Evolutionary conservation across 1,140 invertebrate species (phyloP), one percentile per base, ranked within the genome.

Genomic region (Parapsyche elsis): DNA sequence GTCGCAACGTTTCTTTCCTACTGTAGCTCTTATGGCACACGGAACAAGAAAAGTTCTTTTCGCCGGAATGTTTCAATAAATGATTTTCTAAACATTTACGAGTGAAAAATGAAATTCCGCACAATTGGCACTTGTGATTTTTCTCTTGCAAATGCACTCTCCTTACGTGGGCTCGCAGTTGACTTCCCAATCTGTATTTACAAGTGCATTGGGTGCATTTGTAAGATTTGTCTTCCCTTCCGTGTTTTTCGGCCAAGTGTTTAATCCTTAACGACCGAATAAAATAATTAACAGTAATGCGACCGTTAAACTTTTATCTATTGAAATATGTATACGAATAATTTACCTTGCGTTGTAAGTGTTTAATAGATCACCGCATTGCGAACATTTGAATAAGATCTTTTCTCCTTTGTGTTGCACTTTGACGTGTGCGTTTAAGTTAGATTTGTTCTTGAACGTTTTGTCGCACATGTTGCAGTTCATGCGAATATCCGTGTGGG

Each of bases 1-100:
- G 91, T 64, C 93, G 95, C 87, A 91, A 81, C 9, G 88, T 88
- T 46, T 85, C 85, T 64, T 86, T 85, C 5, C 84, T 83, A 14
- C 84, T 84, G 44, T 85, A 90, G 0, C 84, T 84, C 81, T 90
- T 88, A n/a, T 84, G 84, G 83, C 91, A 92, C 0, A 88, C 83
- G 0, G 86, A 85, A 84, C 92, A 92, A 57, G 84, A 83, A 81
- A 89, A 91, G 10, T 89, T 88, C 59, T 87, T 88, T 4, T 88
- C 85, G 0, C 89, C 88, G 0, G 89, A 89, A 80, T 92, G 91
- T 26, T 87, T 89, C 0, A 89, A 83, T 80, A 87, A 87, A 76
- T 91, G 91, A 23, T 87, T 85, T 16, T 88, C 86, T 26, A 91
- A 83, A 14, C 85, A 84, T 16, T 81, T 82, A 30, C 84, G 86